Evolutionary conservation across 2,888 invertebrate genomes (phyloP).

Genomic region (Parnassius glacialis): DNA sequence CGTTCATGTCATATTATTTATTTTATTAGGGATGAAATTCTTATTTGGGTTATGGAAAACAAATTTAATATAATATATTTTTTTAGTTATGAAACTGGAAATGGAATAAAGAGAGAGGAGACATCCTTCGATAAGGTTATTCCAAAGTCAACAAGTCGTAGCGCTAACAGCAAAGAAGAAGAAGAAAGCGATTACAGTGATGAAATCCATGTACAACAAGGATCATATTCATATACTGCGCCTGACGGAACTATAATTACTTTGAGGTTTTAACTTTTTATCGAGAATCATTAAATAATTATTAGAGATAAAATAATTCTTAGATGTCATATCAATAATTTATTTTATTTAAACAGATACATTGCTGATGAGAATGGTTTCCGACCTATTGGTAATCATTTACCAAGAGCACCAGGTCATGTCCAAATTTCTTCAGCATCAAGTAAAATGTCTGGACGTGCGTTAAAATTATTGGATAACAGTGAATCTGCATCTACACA

Average conservation of each 20-base stretch:
- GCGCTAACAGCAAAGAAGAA: conserved; percentile 69
- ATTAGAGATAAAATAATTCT: neutral
- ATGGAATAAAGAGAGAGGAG: conserved; percentile 89
- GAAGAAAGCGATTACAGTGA: conserved; percentile 79
- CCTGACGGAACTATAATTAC: conserved; percentile 85
- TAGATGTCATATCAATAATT: neutral
- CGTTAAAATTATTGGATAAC: conserved; percentile 42
- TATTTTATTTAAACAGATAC: conserved; percentile 64
- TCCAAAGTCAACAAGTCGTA: conserved; percentile 62
- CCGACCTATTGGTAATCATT: conserved; percentile 84
- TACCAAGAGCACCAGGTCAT: conserved; percentile 65
- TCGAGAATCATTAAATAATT: neutral
- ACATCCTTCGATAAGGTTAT: conserved; percentile 85
- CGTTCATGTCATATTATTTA: too few species aligned
- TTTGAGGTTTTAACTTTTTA: conserved; percentile 64
- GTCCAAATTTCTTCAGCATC: conserved; percentile 32
- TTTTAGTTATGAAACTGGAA: conserved; percentile 87
- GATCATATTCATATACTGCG: conserved; percentile 86
- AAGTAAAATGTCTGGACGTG: conserved; percentile 46
- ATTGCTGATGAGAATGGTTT: conserved; percentile 88
- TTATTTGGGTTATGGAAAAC: neutral
- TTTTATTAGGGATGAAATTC: too few species aligned
- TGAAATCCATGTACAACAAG: conserved; percentile 82
- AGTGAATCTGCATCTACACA: conserved; percentile 37
- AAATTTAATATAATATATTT: neutral